phyloP scores from a whole-genome alignment of 2,888 invertebrate genomes.

The Drosophila borealis region DNA sequence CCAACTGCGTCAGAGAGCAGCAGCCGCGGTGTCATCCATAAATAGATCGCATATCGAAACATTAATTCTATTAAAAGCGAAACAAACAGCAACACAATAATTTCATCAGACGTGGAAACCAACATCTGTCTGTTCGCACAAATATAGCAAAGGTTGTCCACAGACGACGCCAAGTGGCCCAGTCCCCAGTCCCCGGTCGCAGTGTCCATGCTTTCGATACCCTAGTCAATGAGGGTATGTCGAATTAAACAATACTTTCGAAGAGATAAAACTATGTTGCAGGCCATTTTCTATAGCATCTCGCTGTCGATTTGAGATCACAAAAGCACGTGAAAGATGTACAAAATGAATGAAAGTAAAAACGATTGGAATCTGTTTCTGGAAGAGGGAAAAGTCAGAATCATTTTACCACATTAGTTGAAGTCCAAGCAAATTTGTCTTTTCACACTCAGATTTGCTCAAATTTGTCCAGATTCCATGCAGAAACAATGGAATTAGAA shows the following conservation, averaged over 20 bases:
- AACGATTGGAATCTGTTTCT: too few species aligned
- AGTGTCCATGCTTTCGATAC: conserved; percentile 21
- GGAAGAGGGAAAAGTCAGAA: too few species aligned
- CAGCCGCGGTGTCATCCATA: conserved; percentile 36
- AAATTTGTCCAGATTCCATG: too few species aligned
- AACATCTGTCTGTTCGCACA: conserved; percentile 1
- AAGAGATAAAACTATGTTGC: too few species aligned
- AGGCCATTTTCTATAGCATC: too few species aligned
- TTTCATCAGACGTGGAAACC: background rate
- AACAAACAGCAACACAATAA: conserved; percentile 19
- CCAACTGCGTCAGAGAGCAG: conserved; percentile 51
- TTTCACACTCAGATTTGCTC: too few species aligned
- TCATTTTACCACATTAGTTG: too few species aligned
- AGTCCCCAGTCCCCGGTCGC: conserved; percentile 11
- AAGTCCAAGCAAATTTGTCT: too few species aligned
- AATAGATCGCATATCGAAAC: conserved; percentile 54
- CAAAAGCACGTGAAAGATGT: too few species aligned
- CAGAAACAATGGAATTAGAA: conserved; percentile 1
- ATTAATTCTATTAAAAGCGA: conserved; percentile 44
- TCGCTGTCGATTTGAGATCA: too few species aligned
- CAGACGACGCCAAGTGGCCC: conserved; percentile 35
- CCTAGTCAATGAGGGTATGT: conserved; percentile 9
- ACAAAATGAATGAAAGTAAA: too few species aligned
- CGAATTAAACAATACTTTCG: background rate
- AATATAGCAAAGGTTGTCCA: conserved; percentile 16